Evolutionary conservation across 2,888 invertebrate species (phyloP), one percentile per base, ranked within the genome.

Genomic region (Endomychus coccineus): DNA sequence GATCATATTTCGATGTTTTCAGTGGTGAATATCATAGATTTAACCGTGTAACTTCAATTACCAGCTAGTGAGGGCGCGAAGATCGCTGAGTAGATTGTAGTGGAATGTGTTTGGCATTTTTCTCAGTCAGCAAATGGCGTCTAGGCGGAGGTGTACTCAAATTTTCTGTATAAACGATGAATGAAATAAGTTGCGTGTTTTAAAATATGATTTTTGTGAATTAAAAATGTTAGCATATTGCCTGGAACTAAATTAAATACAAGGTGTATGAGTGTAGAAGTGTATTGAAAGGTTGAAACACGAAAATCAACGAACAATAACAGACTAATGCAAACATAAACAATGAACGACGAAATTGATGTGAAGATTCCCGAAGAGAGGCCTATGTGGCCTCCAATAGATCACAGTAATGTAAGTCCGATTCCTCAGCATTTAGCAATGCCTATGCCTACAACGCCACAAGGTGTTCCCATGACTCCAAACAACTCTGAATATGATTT

Each of bases 391-490:
- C 62, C 64, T 15, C 60, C 61, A 2, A 40, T 56, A n/a, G 64
- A 63, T 35, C 52, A 46, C 39, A 50, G 51, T 10, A 57, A 55
- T 37, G 49, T 55, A 14, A 55, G 52, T 41, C 57, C 58, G 11
- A 48, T 58, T 15, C 57, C 56, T n/a, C 61, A 54, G 38, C 62
- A 63, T 43, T 46, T 53, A 36, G 55, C 55, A 44, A 71, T 75
- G 22, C 73, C 74, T 50, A 71, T 75, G 6, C 75, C 76, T 2
- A 73, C 74, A 45, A 76, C 75, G 5, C 76, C 77, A 6, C 76
- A 76, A 34, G 67, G 68, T 5, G 69, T 71, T 24, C 77, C 77
- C n/a, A 45, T 54, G 5, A 74, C 66, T 25, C 51, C 49, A 34
- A 50, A 71, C 68, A 62, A 69, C 22, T 68, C 59, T 30, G 66